Evolutionary conservation across 1,140 invertebrate species (phyloP).

Genomic region (Mycetomoellerius zeteki): DNA sequence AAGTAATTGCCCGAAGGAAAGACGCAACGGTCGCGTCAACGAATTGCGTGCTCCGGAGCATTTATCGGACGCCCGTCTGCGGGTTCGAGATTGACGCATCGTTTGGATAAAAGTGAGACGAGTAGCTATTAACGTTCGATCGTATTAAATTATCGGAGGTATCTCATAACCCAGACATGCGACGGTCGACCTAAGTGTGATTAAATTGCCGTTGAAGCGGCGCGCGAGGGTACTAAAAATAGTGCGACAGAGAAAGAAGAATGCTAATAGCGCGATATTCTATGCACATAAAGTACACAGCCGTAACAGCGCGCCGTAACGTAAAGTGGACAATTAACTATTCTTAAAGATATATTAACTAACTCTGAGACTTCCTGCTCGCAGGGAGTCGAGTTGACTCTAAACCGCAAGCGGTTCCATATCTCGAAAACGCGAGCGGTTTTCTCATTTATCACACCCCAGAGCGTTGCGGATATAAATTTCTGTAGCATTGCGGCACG

Average conservation of each 20-base stretch:
- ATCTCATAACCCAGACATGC: slow-evolving; percentile 38
- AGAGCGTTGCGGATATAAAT: slow-evolving; percentile 49
- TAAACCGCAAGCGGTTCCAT: neutral
- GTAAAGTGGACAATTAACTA: slow-evolving; percentile 14
- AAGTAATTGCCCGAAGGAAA: neutral
- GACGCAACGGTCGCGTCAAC: neutral
- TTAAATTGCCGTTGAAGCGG: slow-evolving; percentile 1
- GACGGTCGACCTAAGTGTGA: slow-evolving; percentile 46
- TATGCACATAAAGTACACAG: neutral
- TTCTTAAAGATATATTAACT: slow-evolving; percentile 46
- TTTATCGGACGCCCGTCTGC: neutral
- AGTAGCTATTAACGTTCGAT: slow-evolving; percentile 28
- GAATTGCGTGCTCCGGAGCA: slow-evolving; percentile 47
- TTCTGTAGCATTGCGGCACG: slow-evolving; percentile 11
- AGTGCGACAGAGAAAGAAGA: slow-evolving; percentile 2
- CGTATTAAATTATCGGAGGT: slow-evolving; percentile 53
- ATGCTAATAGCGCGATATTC: slow-evolving; percentile 20
- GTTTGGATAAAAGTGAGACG: slow-evolving; percentile 46
- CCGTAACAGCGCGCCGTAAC: neutral
- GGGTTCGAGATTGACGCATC: slow-evolving; percentile 29
- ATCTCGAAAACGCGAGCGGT: slow-evolving; percentile 34
- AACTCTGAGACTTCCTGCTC: neutral
- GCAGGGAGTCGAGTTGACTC: neutral
- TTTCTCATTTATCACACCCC: slow-evolving; percentile 36
- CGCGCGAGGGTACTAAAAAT: slow-evolving; percentile 30